Conservation (phyloP, 2,888 invertebrate species). For the Aphodius sticticus region DNA sequence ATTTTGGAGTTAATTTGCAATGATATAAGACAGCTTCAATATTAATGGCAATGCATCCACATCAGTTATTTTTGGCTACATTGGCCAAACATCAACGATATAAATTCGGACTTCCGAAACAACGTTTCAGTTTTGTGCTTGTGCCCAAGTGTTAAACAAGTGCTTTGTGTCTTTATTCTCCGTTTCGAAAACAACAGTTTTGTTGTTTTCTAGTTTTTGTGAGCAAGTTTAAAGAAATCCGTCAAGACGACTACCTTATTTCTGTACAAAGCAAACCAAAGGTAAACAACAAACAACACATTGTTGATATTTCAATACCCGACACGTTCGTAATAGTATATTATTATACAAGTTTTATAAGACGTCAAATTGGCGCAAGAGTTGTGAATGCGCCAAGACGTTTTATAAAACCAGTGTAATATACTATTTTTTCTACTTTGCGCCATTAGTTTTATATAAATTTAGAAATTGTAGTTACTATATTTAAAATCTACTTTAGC, state of each 20-base stretch:
- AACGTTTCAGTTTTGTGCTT: conserved; percentile 25
- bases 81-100: conserved; percentile 9
- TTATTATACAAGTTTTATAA: too few species aligned
- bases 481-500: too few species aligned
- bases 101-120: conserved; percentile 30
- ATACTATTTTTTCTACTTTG: too few species aligned
- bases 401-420: too few species aligned
- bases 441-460: too few species aligned
- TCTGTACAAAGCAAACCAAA: conserved; percentile 25
- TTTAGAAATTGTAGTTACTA: too few species aligned
- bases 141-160: neutral
- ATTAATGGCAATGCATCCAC: neutral
- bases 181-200: neutral
- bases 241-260: conserved; percentile 31
- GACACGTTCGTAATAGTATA: too few species aligned
- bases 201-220: conserved; percentile 11
- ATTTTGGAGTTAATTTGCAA: too few species aligned
- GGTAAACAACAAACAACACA: neutral
- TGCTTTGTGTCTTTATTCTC: neutral
- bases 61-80: conserved; percentile 19
- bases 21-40: neutral
- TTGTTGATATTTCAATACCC: too few species aligned
- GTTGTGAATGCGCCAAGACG: too few species aligned
- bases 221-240: neutral
- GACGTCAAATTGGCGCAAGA: too few species aligned